Conservation (phyloP, 2,113 vertebrate genomes). For the Macroglossus sobrinus region DNA sequence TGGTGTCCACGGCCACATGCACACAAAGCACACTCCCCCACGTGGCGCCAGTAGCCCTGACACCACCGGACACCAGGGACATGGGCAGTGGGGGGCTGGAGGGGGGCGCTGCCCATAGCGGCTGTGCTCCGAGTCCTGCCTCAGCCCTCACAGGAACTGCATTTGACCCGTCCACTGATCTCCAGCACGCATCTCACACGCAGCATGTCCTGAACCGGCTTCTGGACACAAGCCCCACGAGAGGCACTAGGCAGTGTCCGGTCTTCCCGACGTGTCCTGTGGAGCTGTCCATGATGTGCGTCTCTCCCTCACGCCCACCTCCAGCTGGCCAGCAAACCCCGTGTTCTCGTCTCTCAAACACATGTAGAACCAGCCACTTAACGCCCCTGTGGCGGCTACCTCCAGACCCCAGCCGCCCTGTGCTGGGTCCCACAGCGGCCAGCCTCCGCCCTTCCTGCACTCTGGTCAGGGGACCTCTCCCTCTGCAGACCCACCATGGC, state of each 20-base stretch:
- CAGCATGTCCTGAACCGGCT: neutral
- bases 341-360: neutral
- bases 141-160: neutral
- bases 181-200: neutral
- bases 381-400: neutral
- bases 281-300: neutral
- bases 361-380: neutral
- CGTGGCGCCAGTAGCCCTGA: neutral
- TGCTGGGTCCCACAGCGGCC: neutral
- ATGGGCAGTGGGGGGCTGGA: too few relatives aligned
- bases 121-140: neutral
- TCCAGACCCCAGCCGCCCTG: neutral
- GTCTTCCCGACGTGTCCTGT: neutral
- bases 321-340: neutral
- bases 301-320: neutral
- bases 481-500: neutral
- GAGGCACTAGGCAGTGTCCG: rapidly evolving
- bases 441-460: neutral
- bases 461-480: neutral
- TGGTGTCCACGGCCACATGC: neutral
- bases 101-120: neutral
- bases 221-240: neutral
- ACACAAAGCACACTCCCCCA: neutral
- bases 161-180: too few relatives aligned
- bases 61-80: too few relatives aligned